These are phyloP conservation scores for Nephotettix cincticeps DNA, from an alignment of 1,140 invertebrate species.

Conservation along the genomic window DNA sequence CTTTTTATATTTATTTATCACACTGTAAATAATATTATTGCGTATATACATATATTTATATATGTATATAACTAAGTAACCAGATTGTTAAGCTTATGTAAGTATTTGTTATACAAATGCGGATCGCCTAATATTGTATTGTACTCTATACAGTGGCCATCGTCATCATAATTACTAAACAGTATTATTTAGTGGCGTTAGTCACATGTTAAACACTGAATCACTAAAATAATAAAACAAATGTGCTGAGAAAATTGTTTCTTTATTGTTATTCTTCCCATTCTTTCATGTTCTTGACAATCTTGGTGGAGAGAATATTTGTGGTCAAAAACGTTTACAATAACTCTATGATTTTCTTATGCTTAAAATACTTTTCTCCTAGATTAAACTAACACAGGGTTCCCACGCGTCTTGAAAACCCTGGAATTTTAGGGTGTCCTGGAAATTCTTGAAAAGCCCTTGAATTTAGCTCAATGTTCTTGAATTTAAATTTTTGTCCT, in stretches of 20 bases:
- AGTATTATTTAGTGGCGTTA: constrained; percentile 7
- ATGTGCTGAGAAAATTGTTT: constrained; percentile 10
- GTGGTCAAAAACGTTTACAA: too few relatives aligned
- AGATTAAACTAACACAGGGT: too few relatives aligned
- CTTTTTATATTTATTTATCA: neutral
- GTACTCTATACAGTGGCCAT: constrained; percentile 15
- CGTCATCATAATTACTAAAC: neutral
- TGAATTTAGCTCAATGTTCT: too few relatives aligned
- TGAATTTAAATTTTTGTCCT: too few relatives aligned
- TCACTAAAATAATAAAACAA: constrained; percentile 15
- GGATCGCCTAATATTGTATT: constrained; percentile 26
- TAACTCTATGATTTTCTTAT: too few relatives aligned
- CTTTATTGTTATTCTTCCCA: neutral
- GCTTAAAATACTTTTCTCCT: too few relatives aligned
- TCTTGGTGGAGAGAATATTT: too few relatives aligned
- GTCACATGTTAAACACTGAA: constrained; percentile 18
- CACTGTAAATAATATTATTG: constrained; percentile 3
- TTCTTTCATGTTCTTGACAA: neutral
- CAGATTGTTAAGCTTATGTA: constrained; percentile 23
- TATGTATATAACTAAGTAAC: neutral
- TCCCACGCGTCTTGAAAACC: too few relatives aligned
- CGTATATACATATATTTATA: constrained; percentile 20
- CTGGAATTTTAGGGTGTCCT: too few relatives aligned
- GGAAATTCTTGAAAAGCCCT: too few relatives aligned
- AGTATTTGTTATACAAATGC: constrained; percentile 26